Evolutionary conservation across 2,113 vertebrate species (phyloP).

Genomic region (Holacanthus passer): DNA sequence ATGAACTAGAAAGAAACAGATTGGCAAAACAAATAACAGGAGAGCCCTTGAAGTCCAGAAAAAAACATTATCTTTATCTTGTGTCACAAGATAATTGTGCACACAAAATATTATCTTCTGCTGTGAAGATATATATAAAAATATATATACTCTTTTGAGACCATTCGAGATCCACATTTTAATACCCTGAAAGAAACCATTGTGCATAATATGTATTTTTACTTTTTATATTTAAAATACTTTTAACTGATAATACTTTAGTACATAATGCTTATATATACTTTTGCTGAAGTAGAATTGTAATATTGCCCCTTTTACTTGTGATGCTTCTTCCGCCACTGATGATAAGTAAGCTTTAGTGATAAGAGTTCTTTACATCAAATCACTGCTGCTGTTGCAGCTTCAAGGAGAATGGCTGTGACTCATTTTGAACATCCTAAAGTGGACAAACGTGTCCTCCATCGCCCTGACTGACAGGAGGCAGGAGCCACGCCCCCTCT

Average conservation of each 20-base stretch:
- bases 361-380: neutral
- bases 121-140: too few species aligned
- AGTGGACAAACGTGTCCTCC: slow-evolving; percentile 46
- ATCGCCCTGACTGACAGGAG: slow-evolving; percentile 62
- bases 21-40: too few species aligned
- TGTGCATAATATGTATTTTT: neutral
- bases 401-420: slow-evolving; percentile 9
- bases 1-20: too few species aligned
- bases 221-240: neutral
- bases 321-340: neutral
- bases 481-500: slow-evolving; percentile 58
- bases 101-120: neutral
- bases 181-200: neutral
- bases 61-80: neutral
- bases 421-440: slow-evolving; percentile 45
- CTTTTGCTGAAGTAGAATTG: neutral
- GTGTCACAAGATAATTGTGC: neutral
- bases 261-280: too few species aligned
- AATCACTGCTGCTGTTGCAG: neutral
- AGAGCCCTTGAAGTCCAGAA: too few species aligned
- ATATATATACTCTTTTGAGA: too few species aligned
- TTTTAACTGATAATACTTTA: too few species aligned
- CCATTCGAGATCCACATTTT: too few species aligned
- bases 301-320: neutral
- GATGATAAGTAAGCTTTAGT: neutral